Evolutionary conservation across 2,888 invertebrate species (phyloP), one percentile per base, ranked within the genome.

Genomic region (Pycnomerus fuliginosus): DNA sequence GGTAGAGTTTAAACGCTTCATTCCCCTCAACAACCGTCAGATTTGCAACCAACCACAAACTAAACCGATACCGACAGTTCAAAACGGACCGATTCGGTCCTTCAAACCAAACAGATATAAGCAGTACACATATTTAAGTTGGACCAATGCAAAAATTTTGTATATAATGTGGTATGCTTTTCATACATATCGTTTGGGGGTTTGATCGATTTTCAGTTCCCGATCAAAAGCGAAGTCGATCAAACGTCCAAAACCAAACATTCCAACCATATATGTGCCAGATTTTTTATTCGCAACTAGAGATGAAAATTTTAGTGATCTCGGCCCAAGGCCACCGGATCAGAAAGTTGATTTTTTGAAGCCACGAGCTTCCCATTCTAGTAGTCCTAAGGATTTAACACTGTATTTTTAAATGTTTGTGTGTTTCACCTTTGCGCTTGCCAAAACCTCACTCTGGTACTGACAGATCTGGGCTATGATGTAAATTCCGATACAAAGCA

Each of bases 231-330:
- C 41, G 24, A 24, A 47, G 15, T 25, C 30, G 43, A 12, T 29
- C 30, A 22, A 27, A 30, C 24, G 27, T 36, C 42, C 36, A 55
- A 50, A 43, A 44, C 69, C 65, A 75, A 77, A 78, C 78, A 78
- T 78, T 79, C 78, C 78, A 78, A 79, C 77, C 78, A 75, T 77
- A 74, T 76, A 78, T 77, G 79, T 79, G 79, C 79, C 78, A 79
- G 78, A 78, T 75, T 77, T 77, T 78, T 77, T 77, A 71, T 72
- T 70, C 68, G 67, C 68, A 68, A 69, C 67, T 65, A 67, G 61
- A 62, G 58, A 61, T 61, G 58, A 64, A 55, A 60, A 53, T 62
- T 56, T 61, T 57, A 58, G 55, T 59, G 63, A 60, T 59, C 62
- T 53, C 52, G 54, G 55, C 52, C 52, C 29, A 28, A 8, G 44